These are phyloP conservation scores for Panthera leo DNA, from an alignment of 2,113 vertebrate genomes.

Conservation along the genomic window DNA sequence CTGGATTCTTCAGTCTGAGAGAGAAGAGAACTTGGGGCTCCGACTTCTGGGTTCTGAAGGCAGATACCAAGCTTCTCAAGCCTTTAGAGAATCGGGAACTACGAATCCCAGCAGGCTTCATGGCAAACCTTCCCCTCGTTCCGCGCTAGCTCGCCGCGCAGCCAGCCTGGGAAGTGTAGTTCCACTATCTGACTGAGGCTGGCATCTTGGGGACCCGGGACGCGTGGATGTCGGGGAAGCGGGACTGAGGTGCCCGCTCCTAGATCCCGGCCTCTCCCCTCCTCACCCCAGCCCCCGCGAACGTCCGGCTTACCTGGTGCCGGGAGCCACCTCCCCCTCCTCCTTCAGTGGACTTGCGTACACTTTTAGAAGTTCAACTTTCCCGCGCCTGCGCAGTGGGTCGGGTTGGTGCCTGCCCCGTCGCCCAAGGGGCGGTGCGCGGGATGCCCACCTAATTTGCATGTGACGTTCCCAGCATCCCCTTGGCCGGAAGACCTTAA, in stretches of 20 bases:
- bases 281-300: neutral
- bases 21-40: neutral
- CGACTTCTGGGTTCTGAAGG: neutral
- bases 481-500: slow-evolving; percentile 24
- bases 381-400: slow-evolving; percentile 71
- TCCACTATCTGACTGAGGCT: neutral
- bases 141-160: neutral
- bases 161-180: slow-evolving; percentile 68
- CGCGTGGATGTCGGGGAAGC: neutral
- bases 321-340: neutral
- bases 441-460: neutral
- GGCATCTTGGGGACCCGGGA: neutral
- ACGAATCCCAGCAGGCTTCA: slow-evolving; percentile 57
- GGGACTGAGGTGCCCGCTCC: neutral
- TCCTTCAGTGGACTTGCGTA: neutral
- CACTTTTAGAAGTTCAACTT: slow-evolving; percentile 61
- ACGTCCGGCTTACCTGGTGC: slow-evolving; percentile 37
- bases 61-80: neutral
- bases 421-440: neutral
- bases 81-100: slow-evolving; percentile 21
- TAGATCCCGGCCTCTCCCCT: neutral
- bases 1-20: neutral
- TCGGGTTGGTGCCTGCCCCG: neutral
- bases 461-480: slow-evolving; percentile 71
- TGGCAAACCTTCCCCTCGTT: neutral